Evolutionary conservation across 1,140 invertebrate genomes (phyloP), one percentile per base, ranked within the genome.

Genomic region (Venturia canescens): DNA sequence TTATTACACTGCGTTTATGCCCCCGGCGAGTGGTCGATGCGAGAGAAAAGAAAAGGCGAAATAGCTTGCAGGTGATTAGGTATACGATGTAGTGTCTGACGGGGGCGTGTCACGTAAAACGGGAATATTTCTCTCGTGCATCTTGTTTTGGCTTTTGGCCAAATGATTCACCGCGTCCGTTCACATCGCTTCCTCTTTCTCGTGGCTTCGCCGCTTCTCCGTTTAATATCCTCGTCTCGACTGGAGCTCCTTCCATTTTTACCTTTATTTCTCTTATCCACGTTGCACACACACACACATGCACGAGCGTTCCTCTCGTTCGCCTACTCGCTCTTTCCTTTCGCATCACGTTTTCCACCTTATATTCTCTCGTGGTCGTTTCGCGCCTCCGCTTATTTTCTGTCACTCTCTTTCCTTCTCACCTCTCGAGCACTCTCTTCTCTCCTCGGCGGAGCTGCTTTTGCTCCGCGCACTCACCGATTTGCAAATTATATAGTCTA

Each of bases 401-500:
- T 57, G 18, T 13, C 57, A 31, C 26, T 71, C 60, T 67, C 70
- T 44, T 44, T 44, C 5, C 38, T 44, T 44, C 38, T 44, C 38
- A 9, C 38, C 38, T 11, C 38, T 11, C 38, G 11, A 44, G 11
- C 13, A 34, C 76, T 70, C 82, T 57, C 67, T 16, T 26, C 60
- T 76, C 15, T 23, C 31, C 38, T 63, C 81, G 48, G 76, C 60
- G n/a, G n/a, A n/a, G 80, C 78, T 26, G 34, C 75, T 13, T 38
- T 34, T 44, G 13, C 26, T 23, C 57, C 57, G 76, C 80, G 70
- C 53, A 76, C 50, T 80, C 83, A 79, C 79, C 80, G 80, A 87
- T 89, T 89, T 86, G 83, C 84, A 84, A 89, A 88, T 89, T 89
- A 89, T 89, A 89, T 89, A 84, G 80, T 87, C 87, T 88, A 89